Evolutionary conservation across 2,797 vertebrate genomes (phyloP), one percentile per base, ranked within the genome.

Genomic region (Carduelis carduelis): DNA sequence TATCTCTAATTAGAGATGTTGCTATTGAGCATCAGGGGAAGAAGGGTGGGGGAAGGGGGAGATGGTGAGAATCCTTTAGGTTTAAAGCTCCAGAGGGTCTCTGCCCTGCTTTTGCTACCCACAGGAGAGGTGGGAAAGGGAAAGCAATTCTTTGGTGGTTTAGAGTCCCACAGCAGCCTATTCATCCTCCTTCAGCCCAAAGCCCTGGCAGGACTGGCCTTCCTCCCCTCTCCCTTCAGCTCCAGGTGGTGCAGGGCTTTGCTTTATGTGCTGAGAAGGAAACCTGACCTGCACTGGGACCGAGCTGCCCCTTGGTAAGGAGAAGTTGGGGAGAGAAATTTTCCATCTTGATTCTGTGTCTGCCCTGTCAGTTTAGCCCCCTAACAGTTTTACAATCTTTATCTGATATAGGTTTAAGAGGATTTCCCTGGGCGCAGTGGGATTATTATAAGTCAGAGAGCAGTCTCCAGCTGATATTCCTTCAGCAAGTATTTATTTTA

Each of bases 321-420:
- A 74, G 50, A 59, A 75, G 34, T 22, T 84, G 70, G 37, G 44
- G 72, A 63, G 83, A 79, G 57, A 91, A 55, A 90, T 89, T 68
- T 86, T 92, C 83, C 68, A 56, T 93, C 87, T 87, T 93, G 82
- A 34, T 86, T 95, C 86, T 81, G 26, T 71, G 59, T 28, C 87
- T 95, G 94, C 47, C 78, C 71, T 79, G 75, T 77, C 64, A 72
- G 91, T 91, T 97, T 96, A 96, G 89, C 83, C 91, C 57, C 93
- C 88, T 97, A 97, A 97, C 95, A 93, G 96, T 97, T 97, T 97
- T 97, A 97, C 92, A 94, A 37, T 96, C 95, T 97, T 97, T 93
- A 97, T 96, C 95, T 96, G 96, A 96, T 96, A 96, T 0, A 93
- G 81, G 81, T 96, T 96, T 97, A 97, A 97, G 97, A 97, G 96